Conservation (phyloP, 1,140 invertebrate genomes). For the Patella vulgata region DNA sequence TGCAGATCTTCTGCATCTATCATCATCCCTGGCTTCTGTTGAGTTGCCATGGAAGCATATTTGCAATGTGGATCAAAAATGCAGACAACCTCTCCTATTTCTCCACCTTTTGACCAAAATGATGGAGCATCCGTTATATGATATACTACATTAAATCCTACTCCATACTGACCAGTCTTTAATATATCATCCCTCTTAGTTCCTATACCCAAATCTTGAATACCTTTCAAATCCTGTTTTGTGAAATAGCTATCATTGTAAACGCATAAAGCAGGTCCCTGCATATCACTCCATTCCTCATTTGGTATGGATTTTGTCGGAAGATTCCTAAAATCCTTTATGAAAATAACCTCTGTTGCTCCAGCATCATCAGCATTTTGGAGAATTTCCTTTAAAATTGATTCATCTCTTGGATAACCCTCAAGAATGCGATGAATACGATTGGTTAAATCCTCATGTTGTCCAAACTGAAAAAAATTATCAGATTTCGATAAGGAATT, state of each 20-base stretch:
- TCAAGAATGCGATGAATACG: conserved; percentile 51
- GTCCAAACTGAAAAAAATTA: conserved; percentile 43
- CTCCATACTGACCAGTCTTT: conserved; percentile 57
- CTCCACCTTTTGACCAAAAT: conserved; percentile 47
- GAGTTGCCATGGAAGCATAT: conserved; percentile 42
- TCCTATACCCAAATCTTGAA: conserved; percentile 55
- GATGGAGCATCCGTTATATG: conserved; percentile 61
- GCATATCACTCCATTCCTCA: conserved; percentile 36
- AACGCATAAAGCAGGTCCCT: conserved; percentile 59
- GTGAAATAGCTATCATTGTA: conserved; percentile 59
- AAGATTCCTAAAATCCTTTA: conserved; percentile 50
- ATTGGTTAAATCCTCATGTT: conserved; percentile 53
- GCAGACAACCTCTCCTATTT: conserved; percentile 47
- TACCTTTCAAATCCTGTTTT: conserved; percentile 53
- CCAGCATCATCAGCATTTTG: conserved; percentile 68
- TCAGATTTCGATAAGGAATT: conserved; percentile 10
- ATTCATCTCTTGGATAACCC: conserved; percentile 53
- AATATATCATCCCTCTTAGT: conserved; percentile 47
- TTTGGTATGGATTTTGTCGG: conserved; percentile 33
- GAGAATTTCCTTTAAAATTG: conserved; percentile 54
- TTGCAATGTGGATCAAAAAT: conserved; percentile 58
- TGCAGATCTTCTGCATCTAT: conserved; percentile 32
- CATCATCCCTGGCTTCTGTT: conserved; percentile 44
- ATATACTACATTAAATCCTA: conserved; percentile 65
- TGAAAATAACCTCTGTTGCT: conserved; percentile 58